Evolutionary conservation across 2,113 vertebrate genomes (phyloP).

Genomic region (Peromyscus polionotus): DNA sequence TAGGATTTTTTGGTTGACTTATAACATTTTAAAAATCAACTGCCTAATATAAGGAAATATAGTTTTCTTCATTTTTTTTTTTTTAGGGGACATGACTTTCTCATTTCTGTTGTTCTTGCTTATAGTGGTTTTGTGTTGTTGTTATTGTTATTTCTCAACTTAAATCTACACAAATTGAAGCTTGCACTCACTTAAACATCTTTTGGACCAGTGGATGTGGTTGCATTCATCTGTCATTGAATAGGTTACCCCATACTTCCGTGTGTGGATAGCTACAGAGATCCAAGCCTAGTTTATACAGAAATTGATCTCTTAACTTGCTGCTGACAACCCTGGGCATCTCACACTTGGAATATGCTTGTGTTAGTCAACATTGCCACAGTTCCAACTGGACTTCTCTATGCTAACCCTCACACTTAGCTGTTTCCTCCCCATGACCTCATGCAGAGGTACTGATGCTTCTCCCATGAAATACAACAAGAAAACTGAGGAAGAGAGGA

Average conservation of each 20-base stretch:
- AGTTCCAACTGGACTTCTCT: background rate
- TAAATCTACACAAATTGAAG: background rate
- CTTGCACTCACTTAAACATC: background rate
- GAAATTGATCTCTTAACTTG: background rate
- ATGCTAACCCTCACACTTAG: background rate
- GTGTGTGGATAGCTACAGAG: background rate
- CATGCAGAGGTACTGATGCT: background rate
- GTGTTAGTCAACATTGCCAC: background rate
- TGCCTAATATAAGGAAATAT: background rate
- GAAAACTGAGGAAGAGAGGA: background rate
- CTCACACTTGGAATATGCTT: background rate
- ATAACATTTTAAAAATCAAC: background rate
- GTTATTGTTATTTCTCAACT: background rate
- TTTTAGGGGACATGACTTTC: background rate
- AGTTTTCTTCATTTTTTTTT: background rate
- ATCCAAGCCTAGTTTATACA: background rate
- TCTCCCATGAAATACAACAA: background rate
- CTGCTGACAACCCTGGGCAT: background rate
- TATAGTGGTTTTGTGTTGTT: too few relatives aligned
- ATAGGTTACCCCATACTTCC: background rate
- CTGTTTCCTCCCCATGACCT: background rate
- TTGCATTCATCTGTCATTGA: background rate
- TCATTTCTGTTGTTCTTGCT: background rate
- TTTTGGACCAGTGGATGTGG: background rate
- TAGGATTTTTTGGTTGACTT: background rate